These are phyloP conservation scores for Aphelenchoides fujianensis DNA, from an alignment of 1,140 invertebrate genomes.

Conservation along the genomic window DNA sequence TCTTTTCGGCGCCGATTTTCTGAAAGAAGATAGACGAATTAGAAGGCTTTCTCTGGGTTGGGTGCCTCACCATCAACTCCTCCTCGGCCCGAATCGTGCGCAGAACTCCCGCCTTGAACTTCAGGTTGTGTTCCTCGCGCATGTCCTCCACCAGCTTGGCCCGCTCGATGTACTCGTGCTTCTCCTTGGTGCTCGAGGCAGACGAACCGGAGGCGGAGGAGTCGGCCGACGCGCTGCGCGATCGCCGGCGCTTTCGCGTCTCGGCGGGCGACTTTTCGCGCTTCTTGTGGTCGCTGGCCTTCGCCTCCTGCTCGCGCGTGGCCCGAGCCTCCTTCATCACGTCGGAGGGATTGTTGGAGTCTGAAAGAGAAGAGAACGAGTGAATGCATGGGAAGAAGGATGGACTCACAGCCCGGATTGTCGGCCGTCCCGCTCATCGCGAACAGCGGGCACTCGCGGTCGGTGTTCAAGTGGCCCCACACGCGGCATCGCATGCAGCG, in stretches of 20 bases:
- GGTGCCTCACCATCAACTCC: conserved; percentile 31
- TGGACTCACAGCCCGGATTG: conserved; percentile 56
- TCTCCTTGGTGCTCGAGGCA: background rate
- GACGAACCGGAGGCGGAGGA: background rate
- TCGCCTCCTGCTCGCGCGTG: conserved; percentile 28
- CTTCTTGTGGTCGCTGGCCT: conserved; percentile 4
- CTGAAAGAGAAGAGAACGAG: conserved; percentile 40
- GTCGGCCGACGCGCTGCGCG: background rate
- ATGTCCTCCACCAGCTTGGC: conserved; percentile 41
- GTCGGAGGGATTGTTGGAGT: conserved; percentile 60
- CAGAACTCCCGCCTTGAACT: conserved; percentile 44
- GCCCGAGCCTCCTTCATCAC: conserved; percentile 47
- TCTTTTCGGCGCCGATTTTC: conserved; percentile 29
- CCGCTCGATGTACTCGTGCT: conserved; percentile 31
- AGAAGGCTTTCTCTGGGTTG: conserved; percentile 29
- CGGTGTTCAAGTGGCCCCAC: conserved; percentile 99
- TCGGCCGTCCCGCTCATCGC: conserved; percentile 61
- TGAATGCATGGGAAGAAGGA: background rate
- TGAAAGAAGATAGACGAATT: conserved; percentile 5
- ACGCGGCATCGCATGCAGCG: conserved; percentile 97
- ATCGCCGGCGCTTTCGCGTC: conserved; percentile 25
- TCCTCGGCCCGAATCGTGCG: conserved; percentile 37
- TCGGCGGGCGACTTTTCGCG: background rate
- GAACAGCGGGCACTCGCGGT: conserved; percentile 67
- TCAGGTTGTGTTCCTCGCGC: conserved; percentile 48